Conservation (phyloP, 2,888 invertebrate genomes). For the Phengaris arion region DNA sequence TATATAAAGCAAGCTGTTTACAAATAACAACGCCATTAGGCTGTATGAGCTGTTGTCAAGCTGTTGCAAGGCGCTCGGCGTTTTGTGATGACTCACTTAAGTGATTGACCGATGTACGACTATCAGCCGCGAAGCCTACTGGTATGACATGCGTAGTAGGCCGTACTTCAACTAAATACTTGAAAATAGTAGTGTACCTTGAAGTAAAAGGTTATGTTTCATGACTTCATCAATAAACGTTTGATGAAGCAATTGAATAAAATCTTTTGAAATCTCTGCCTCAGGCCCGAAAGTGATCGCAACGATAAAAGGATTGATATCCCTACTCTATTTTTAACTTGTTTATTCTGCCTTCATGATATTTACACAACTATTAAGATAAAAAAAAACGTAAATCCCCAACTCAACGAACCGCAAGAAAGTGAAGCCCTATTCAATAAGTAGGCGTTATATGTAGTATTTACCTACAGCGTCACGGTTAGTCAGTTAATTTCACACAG, state of each 20-base stretch:
- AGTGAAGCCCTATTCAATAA: constrained; percentile 11
- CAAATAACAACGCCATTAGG: constrained; percentile 6
- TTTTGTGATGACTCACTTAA: constrained; percentile 36
- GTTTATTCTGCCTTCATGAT: background rate
- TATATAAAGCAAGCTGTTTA: background rate
- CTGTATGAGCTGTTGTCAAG: background rate
- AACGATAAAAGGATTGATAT: background rate
- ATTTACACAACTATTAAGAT: background rate
- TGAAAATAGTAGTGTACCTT: background rate
- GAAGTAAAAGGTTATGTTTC: background rate
- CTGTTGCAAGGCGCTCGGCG: background rate
- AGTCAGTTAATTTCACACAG: background rate
- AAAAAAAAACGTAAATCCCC: background rate
- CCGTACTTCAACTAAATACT: background rate
- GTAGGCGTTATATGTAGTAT: constrained; percentile 1
- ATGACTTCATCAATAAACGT: background rate
- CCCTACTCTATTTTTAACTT: background rate
- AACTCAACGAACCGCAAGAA: background rate
- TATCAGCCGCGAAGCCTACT: constrained; percentile 6
- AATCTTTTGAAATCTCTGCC: background rate
- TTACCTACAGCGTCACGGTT: background rate
- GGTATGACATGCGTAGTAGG: background rate
- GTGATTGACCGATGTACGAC: constrained; percentile 24
- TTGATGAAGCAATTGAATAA: background rate
- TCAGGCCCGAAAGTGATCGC: background rate